Evolutionary conservation across 2,797 vertebrate species (phyloP), one percentile per base, ranked within the genome.

Genomic region (Pangasius macronema): DNA sequence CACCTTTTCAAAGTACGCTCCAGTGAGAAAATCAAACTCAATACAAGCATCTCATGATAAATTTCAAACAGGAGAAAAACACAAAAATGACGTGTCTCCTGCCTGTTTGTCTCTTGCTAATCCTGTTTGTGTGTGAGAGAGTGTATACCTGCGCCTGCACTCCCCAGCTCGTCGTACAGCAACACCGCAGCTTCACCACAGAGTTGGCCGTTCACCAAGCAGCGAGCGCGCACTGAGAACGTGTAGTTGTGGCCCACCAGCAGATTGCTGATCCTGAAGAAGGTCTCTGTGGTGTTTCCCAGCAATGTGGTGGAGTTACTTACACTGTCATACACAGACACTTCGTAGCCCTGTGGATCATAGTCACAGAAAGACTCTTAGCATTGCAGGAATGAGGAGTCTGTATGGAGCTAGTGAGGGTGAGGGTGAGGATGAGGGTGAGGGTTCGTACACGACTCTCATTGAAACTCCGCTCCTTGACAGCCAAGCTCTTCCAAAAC

Each of bases 211-310:
- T 93, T 93, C 0, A 97, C 92, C 70, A 99, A 95, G 85, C 98
- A 99, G 51, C 96, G 93, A 0, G 98, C 98, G 91, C 97, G 97
- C n/a, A 99, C 98, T 0, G 93, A 97, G 94, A 99, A 98, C 0
- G 98, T 98, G 76, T 99, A 99, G 94, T 98, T 99, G 93, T 99
- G 98, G 30, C 97, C 97, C 11, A 93, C 61, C 90, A 96, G 95
- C 94, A 99, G 95, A 94, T 96, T 97, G 93, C 94, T 96, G 92
- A 99, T 96, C 88, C 96, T 96, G 94, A 99, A 98, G 95, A 96
- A 97, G 27, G 96, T 99, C 90, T 99, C 98, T 0, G 97, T 98
- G 87, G 98, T 99, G 92, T 99, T 99, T 39, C 98, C 98, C 8
- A 99, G 95, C 89, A 93, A 96, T 1, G 93, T 94, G 0, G 97